These are phyloP conservation scores for Pyrochroa serraticornis DNA, from an alignment of 2,888 invertebrate genomes.

Conservation along the genomic window DNA sequence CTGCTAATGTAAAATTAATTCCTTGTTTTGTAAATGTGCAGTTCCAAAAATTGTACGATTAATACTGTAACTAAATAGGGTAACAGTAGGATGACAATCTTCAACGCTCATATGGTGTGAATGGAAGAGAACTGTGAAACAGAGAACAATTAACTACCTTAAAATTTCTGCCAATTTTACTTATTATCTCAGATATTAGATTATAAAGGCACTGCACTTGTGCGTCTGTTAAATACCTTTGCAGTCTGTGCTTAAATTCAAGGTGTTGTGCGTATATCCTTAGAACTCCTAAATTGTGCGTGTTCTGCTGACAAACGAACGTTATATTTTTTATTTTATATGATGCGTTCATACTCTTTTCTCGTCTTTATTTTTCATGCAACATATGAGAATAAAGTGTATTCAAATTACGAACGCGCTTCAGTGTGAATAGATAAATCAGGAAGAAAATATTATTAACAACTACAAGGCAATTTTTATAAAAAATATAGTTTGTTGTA, in stretches of 20 bases:
- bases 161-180: too few species aligned
- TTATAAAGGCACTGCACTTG: constrained; percentile 29
- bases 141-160: too few species aligned
- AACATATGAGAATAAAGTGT: too few species aligned
- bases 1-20: too few species aligned
- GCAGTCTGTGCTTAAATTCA: constrained; percentile 15
- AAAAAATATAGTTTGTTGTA: constrained; percentile 24
- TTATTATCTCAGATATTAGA: neutral
- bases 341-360: constrained; percentile 1
- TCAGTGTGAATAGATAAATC: too few species aligned
- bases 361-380: neutral
- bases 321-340: constrained; percentile 1
- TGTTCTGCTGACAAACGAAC: constrained; percentile 24
- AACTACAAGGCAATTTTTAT: constrained; percentile 25
- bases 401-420: too few species aligned
- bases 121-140: too few species aligned
- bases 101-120: too few species aligned
- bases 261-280: constrained; percentile 16
- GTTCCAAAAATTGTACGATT: too few species aligned
- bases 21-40: too few species aligned
- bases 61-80: too few species aligned
- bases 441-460: constrained; percentile 9
- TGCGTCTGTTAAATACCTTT: constrained; percentile 24
- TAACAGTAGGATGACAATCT: too few species aligned
- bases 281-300: constrained; percentile 21